Percentiles rank a stretch among this genome's conserved stretches.
Evolutionary conservation across 1,140 invertebrate species (phyloP).

Genomic region (Rhyacophila brunnea): DNA sequence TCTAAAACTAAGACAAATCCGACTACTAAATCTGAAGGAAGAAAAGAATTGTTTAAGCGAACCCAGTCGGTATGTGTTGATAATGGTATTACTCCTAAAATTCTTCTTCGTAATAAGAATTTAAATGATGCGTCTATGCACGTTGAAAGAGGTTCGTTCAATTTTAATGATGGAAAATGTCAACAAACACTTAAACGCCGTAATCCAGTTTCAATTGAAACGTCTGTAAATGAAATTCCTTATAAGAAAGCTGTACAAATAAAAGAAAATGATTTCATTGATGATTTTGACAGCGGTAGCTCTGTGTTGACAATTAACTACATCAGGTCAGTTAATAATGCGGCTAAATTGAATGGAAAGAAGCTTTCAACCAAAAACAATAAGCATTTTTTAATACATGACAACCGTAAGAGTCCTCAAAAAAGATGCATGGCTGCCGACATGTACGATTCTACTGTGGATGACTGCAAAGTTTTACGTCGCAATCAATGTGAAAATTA

Average conservation of each 20-base stretch:
- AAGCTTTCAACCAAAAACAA: slow-evolving; percentile 1
- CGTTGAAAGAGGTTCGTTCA: not conserved
- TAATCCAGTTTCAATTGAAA: not conserved
- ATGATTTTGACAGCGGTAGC: slow-evolving; percentile 25
- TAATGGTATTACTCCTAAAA: not conserved
- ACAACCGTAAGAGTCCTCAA: not conserved
- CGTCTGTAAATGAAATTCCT: not conserved
- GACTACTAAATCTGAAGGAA: not conserved
- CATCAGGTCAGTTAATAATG: slow-evolving; percentile 24
- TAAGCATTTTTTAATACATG: not conserved
- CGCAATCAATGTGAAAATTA: not conserved
- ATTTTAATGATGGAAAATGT: not conserved
- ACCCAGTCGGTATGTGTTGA: no score
- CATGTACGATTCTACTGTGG: no score
- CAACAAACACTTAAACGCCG: not conserved
- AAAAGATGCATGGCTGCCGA: not conserved
- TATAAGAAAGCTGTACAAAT: not conserved
- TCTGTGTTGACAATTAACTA: slow-evolving; percentile 30
- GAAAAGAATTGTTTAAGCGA: no score
- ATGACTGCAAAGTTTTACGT: not conserved
- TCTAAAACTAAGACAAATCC: no score
- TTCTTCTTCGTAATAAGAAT: not conserved
- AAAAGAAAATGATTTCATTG: not conserved
- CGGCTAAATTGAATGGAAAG: slow-evolving; percentile 13
- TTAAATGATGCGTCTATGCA: not conserved